phyloP scores from a whole-genome alignment of 2,113 vertebrate genomes.

The Podarcis muralis region DNA sequence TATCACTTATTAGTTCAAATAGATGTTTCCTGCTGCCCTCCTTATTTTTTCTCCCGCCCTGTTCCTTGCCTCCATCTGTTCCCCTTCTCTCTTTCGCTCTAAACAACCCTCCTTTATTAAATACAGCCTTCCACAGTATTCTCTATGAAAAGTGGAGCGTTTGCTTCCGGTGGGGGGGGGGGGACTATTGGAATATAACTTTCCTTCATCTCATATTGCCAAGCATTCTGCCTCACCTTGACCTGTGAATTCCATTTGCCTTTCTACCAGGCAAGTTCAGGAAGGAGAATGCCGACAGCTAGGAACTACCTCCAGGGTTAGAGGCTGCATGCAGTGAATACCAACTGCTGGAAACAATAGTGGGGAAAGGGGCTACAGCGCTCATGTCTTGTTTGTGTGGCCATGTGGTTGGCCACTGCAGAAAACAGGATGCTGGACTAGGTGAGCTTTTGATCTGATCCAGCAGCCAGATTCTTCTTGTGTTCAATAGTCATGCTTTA shows the following conservation, averaged over 20 bases:
- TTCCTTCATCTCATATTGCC: not conserved
- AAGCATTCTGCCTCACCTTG: not conserved
- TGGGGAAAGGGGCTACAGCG: not conserved
- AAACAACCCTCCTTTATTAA: not conserved
- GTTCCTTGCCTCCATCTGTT: conserved; percentile 21
- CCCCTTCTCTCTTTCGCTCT: conserved; percentile 10
- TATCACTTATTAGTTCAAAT: not conserved
- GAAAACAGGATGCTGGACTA: too few relatives aligned
- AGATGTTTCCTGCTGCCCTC: not conserved
- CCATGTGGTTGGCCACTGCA: too few relatives aligned
- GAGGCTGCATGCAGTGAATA: not conserved
- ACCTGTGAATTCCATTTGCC: conserved; percentile 16
- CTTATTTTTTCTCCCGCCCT: not conserved
- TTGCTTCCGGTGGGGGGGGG: not conserved
- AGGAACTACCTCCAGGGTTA: not conserved
- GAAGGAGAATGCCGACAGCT: not conserved
- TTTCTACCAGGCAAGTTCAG: not conserved
- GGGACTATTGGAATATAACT: too few relatives aligned
- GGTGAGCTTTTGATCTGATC: not conserved
- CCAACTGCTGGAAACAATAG: not conserved
- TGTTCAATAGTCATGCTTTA: conserved; percentile 45
- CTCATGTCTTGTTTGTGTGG: not conserved
- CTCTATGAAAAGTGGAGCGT: not conserved
- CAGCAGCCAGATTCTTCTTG: not conserved
- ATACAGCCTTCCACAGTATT: conserved; percentile 8